These are phyloP conservation scores for Psettodes erumei DNA, from an alignment of 2,113 vertebrate genomes.

Conservation along the genomic window DNA sequence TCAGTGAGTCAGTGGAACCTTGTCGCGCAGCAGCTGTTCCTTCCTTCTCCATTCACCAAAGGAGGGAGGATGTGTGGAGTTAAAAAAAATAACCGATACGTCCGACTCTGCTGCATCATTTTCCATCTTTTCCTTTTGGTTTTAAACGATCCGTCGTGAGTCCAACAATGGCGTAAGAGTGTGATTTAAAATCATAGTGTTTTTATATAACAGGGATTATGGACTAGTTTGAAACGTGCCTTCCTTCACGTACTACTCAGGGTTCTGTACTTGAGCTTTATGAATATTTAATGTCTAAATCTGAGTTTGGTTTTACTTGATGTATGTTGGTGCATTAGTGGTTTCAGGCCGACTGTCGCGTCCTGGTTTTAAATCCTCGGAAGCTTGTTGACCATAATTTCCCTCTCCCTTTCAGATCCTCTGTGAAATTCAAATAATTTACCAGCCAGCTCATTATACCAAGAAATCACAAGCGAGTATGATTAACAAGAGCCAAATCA, in stretches of 20 bases:
- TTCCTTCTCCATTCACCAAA: neutral
- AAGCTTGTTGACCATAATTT: neutral
- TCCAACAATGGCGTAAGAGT: neutral
- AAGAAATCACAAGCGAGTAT: neutral
- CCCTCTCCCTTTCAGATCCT: neutral
- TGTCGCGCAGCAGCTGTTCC: neutral
- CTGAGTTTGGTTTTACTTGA: neutral
- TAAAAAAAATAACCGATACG: neutral
- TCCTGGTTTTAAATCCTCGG: neutral
- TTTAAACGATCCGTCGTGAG: neutral
- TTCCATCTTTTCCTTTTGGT: neutral
- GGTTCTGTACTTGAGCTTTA: neutral
- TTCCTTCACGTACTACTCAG: neutral
- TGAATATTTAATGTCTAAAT: neutral
- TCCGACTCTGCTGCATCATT: neutral
- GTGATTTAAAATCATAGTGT: neutral
- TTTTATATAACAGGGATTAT: neutral
- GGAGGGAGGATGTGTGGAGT: neutral
- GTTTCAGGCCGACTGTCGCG: neutral
- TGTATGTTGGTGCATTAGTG: neutral
- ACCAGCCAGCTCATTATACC: neutral
- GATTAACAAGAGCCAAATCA: constrained; percentile 6
- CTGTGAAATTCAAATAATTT: constrained; percentile 2
- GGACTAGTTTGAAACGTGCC: neutral
- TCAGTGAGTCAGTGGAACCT: neutral